Evolutionary conservation across 2,113 vertebrate genomes (phyloP).

Genomic region (Leptosomus discolor): DNA sequence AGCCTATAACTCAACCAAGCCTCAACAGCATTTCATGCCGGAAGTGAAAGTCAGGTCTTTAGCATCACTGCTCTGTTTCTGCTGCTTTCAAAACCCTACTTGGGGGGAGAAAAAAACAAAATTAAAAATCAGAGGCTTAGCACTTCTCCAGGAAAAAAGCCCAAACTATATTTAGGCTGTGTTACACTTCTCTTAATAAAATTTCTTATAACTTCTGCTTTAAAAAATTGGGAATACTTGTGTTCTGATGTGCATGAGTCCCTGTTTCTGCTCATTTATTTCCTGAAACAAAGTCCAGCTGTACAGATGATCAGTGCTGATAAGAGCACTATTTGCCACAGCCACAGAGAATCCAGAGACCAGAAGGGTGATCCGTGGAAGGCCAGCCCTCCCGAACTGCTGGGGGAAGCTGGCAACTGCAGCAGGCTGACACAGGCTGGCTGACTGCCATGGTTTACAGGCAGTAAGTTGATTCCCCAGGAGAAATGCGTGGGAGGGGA

Average conservation of each 20-base stretch:
- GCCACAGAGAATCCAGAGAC: background rate
- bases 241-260: background rate
- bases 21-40: background rate
- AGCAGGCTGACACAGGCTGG: background rate
- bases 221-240: background rate
- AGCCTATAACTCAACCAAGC: background rate
- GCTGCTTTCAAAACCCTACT: background rate
- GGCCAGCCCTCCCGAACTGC: background rate
- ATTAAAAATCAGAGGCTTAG: background rate
- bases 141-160: background rate
- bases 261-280: background rate
- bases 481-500: background rate
- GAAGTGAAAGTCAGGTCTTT: background rate
- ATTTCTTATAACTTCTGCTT: background rate
- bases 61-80: background rate
- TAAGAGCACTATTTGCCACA: background rate
- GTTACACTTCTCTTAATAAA: background rate
- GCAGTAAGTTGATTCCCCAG: background rate
- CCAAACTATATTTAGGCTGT: background rate
- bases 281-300: background rate
- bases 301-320: background rate
- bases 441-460: background rate
- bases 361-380: background rate
- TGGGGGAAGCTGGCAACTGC: background rate
- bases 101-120: background rate